phyloP scores from a whole-genome alignment of 2,888 invertebrate species.

The Aquatica leii region DNA sequence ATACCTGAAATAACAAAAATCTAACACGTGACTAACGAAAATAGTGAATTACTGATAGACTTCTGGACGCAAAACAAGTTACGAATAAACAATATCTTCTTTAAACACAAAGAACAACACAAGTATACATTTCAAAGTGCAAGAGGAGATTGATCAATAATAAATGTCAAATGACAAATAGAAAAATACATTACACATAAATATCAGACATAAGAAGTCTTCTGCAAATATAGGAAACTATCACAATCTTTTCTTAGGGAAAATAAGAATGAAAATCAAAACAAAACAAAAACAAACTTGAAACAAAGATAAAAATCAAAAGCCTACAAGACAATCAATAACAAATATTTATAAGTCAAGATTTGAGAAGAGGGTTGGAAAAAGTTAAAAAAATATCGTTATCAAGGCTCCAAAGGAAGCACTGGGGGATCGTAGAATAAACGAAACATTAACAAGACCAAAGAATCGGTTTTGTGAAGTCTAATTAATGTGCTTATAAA shows the following conservation, averaged over 20 bases:
- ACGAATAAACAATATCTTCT: background rate
- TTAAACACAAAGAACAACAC: background rate
- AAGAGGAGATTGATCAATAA: background rate
- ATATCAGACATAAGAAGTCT: background rate
- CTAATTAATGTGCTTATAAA: background rate
- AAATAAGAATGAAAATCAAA: background rate
- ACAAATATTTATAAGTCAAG: background rate
- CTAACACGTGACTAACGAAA: background rate
- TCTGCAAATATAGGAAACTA: background rate
- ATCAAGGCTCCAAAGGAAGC: background rate
- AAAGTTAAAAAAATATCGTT: background rate
- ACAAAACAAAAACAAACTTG: background rate
- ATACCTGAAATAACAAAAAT: too few relatives aligned
- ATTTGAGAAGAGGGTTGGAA: background rate
- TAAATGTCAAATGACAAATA: background rate
- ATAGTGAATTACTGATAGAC: background rate
- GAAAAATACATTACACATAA: background rate
- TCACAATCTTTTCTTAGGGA: background rate
- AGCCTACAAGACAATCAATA: background rate
- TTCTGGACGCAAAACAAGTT: background rate
- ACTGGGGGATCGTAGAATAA: background rate
- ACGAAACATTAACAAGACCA: background rate
- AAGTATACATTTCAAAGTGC: background rate
- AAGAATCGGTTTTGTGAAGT: background rate
- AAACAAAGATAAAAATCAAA: background rate